These are phyloP conservation scores for Trichonephila clavipes DNA, from an alignment of 1,140 invertebrate species.

Conservation along the genomic window DNA sequence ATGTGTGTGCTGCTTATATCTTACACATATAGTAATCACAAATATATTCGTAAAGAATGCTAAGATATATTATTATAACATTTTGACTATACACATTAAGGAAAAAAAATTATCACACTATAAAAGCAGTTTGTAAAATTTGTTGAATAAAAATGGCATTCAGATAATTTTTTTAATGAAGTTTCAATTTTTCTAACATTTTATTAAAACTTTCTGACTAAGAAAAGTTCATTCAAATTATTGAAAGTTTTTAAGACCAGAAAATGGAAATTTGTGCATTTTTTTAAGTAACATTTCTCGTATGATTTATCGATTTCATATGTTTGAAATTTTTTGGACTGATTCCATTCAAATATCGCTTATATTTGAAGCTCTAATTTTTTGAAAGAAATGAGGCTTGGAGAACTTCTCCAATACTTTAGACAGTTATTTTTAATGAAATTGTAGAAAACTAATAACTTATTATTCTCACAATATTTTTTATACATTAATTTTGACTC, in stretches of 20 bases:
- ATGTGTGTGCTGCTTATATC: not conserved
- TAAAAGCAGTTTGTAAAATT: not conserved
- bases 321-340: no score
- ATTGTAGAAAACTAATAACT: no score
- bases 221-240: not conserved
- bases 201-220: not conserved
- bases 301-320: no score
- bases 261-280: no score
- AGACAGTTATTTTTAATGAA: no score
- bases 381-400: no score
- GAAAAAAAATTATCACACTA: not conserved
- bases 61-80: not conserved
- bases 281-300: no score
- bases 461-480: no score
- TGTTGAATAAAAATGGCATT: not conserved
- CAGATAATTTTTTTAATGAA: not conserved
- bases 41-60: not conserved
- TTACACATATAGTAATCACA: constrained; percentile 19
- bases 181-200: not conserved
- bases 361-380: no score
- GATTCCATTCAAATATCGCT: no score
- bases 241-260: not conserved
- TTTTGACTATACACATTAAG: not conserved
- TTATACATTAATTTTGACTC: no score
- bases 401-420: no score